phyloP scores from a whole-genome alignment of 2,888 invertebrate genomes.

The Callyntrura sp. region DNA sequence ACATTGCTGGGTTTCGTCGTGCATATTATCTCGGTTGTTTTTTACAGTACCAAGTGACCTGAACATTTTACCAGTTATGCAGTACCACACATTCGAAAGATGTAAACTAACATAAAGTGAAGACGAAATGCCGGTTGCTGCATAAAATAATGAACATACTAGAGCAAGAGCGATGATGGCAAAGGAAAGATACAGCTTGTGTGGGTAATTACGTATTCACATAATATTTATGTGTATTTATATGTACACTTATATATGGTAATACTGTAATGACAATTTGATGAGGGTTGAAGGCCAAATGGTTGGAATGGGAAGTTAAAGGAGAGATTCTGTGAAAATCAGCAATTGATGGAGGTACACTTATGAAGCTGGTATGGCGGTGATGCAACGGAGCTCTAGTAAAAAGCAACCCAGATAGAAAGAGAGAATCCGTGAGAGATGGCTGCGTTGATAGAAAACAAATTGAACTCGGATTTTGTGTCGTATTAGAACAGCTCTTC shows the following conservation, averaged over 20 bases:
- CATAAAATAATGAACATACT: not conserved
- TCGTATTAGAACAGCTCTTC: constrained; percentile 42
- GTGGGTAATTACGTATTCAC: not conserved
- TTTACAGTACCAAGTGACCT: constrained; percentile 40
- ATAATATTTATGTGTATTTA: not conserved
- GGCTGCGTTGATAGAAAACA: constrained; percentile 44
- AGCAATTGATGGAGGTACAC: not conserved
- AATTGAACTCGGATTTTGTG: constrained; percentile 50
- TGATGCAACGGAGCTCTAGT: constrained; percentile 32
- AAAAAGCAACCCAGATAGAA: not conserved
- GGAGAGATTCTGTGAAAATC: constrained; percentile 16
- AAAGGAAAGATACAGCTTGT: not conserved
- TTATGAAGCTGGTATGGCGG: not conserved
- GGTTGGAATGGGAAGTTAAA: not conserved
- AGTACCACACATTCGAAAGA: constrained; percentile 55
- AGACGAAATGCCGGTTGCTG: not conserved
- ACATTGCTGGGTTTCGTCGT: not conserved
- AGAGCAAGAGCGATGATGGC: no score
- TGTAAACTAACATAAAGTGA: constrained; percentile 49
- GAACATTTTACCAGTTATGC: not conserved
- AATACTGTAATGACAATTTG: not conserved
- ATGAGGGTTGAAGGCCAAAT: constrained; percentile 64
- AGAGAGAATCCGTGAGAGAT: not conserved
- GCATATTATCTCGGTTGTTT: not conserved
- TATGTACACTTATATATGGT: not conserved